Base-by-base conservation (phyloP, 53 echinoderm and acorn worm species). In the Stichopus horrens region DNA sequence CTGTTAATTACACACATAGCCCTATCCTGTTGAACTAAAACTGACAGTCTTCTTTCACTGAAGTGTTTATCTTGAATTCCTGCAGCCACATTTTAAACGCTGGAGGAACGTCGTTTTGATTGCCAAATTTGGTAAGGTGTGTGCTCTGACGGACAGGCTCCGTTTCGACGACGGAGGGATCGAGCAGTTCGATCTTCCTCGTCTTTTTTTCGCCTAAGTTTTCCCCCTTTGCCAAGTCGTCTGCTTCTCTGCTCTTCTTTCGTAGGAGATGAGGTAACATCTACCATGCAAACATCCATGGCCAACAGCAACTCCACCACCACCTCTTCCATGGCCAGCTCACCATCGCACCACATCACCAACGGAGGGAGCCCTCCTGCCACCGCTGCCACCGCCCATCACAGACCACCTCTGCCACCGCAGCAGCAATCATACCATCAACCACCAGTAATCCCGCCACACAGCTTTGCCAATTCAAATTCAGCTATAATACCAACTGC, bases 241-340 rank as follows among this genome's bases (percentile, higher is more conserved):
- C 23, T 54, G 52, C 54, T 77, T 77, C 13, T 77, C 54, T 52
- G 9, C 23, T 54, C 23, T 51, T 54, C 37, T 77, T 37, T 67
- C 56, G 86, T 68, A 86, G 86, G 86, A 37, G 86, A 86, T 86
- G 86, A 86, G 86, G 86, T 86, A 86, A 86, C 86, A 8, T 86
- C 86, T 68, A 86, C 86, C 67, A 66, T 68, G 23, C 66, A 65
- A 65, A 14, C 86, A 63, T 22, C 86, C 71, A 71, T 68, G 66
- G 86, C 67, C 52, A 52, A 16, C 71, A 54, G 23, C 77, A 54
- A 14, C 14, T 6, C 77, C 52, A 86, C 86, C 59, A 23, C 84
- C 66, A 22, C 59, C 21, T 65, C 86, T 68, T 56, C 57, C 56
- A 57, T 57, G 21, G 21, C 58, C 86, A 57, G 83, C 83, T 68